Evolutionary conservation across 23 tunicate species (phyloP).

Genomic region (Aplidium turbinatum): DNA sequence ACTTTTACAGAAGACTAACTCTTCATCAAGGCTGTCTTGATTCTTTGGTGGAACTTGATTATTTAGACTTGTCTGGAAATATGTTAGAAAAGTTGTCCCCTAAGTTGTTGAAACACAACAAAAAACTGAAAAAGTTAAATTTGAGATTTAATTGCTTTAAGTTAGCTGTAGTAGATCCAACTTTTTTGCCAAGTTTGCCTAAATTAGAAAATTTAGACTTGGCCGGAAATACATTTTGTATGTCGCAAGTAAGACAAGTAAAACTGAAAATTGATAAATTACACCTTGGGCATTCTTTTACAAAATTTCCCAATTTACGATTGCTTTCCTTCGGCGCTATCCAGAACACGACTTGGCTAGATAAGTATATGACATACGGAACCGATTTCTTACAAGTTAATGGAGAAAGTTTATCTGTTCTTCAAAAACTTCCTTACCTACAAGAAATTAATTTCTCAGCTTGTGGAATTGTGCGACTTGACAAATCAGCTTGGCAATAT

Average conservation of each 20-base stretch:
- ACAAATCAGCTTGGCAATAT: not conserved
- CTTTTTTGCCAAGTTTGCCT: not conserved
- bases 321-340: not conserved
- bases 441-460: not conserved
- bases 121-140: not conserved
- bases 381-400: not conserved
- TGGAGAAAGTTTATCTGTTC: constrained; percentile 7
- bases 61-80: constrained; percentile 17
- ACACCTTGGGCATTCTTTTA: not conserved
- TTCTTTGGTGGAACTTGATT: not conserved
- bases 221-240: constrained; percentile 16
- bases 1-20: not conserved
- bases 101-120: not conserved
- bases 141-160: constrained; percentile 16
- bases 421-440: not conserved
- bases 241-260: not conserved
- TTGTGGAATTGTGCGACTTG: constrained; percentile 3
- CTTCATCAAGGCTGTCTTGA: not conserved
- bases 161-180: not conserved
- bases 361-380: constrained; percentile 4
- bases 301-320: not conserved
- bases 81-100: not conserved
- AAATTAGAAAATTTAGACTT: not conserved
- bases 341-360: not conserved
- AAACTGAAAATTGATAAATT: not conserved